Evolutionary conservation across 2,113 vertebrate genomes (phyloP), one percentile per base, ranked within the genome.

Genomic region (Poecilia latipinna): DNA sequence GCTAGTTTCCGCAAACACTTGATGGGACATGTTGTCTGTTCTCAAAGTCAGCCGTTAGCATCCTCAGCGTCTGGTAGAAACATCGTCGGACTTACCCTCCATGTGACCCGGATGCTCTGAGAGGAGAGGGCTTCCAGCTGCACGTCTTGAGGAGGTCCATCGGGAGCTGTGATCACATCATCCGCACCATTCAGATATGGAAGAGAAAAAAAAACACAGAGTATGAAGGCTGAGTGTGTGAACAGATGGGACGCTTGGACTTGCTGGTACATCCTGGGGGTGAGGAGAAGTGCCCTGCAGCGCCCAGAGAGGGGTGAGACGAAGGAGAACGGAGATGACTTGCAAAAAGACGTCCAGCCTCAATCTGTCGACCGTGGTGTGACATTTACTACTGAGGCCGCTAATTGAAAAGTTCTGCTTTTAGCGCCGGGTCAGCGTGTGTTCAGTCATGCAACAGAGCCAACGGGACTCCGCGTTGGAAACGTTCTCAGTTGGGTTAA

Each of bases 121-220:
- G 98, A 99, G 32, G 98, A 98, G 65, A 97, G 92, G 31, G 98
- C 97, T 78, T 99, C 97, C 70, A 99, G 95, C 63, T 97, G 96
- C 26, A 99, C 98, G 15, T 99, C 97, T 89, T 98, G 97, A 66
- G 98, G 98, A n/a, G 98, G 97, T 44, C 98, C 98, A 24, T 99
- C 97, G 74, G 97, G 98, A 90, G 98, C 98, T 99, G 91, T 4
- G 79, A 78, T 80, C 72, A 88, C 1, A 84, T 71, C 64, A 72
- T 39, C 28, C 61, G 76, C 54, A 69, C 35, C n/a, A 26, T 12
- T 88, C 28, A 69, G 4, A 57, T n/a, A 24, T 24, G 2, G 22
- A 57, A 29, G 29, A 29, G 29, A 29, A 29, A 29, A 29, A 3
- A 67, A 12, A 37, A 37, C 2, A 67, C 4, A 39, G 48, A 35